Conservation (phyloP, 1,140 invertebrate species). For the Zaprionus taronus region DNA sequence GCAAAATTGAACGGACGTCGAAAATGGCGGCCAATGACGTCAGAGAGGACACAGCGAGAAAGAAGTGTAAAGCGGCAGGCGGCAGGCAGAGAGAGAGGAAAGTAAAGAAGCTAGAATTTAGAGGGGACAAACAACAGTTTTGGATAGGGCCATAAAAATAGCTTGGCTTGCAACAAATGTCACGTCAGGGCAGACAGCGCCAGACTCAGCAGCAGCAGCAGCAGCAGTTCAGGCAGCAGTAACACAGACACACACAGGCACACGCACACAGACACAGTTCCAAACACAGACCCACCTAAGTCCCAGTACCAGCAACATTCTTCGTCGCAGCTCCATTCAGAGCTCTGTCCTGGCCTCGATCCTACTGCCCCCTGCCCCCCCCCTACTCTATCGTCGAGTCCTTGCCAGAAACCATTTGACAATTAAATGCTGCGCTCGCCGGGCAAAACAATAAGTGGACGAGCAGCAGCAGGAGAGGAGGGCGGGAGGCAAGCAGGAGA, state of each 20-base stretch:
- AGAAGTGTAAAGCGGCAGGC: neutral
- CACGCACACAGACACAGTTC: neutral
- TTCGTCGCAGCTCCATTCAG: neutral
- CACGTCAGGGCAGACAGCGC: constrained; percentile 35
- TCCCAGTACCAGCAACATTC: neutral
- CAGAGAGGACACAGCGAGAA: constrained; percentile 21
- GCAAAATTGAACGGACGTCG: constrained; percentile 56
- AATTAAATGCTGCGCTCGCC: constrained; percentile 73
- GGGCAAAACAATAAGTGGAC: constrained; percentile 32
- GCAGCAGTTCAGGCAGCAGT: neutral
- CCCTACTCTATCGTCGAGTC: constrained; percentile 6
- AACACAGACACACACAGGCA: neutral
- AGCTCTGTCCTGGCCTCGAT: neutral
- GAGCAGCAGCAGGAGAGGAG: neutral
- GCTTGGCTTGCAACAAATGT: constrained; percentile 57
- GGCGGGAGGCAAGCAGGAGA: neutral
- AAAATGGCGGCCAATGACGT: constrained; percentile 54
- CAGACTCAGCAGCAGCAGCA: too few species aligned
- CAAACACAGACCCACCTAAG: neutral
- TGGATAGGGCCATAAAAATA: constrained; percentile 58
- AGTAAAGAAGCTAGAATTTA: neutral
- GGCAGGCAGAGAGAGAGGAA: too few species aligned
- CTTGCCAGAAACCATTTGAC: constrained; percentile 68
- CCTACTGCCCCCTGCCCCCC: neutral
- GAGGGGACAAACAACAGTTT: constrained; percentile 28